These are phyloP conservation scores for Andrena cerasifolii DNA, from an alignment of 1,140 invertebrate genomes.

Conservation along the genomic window DNA sequence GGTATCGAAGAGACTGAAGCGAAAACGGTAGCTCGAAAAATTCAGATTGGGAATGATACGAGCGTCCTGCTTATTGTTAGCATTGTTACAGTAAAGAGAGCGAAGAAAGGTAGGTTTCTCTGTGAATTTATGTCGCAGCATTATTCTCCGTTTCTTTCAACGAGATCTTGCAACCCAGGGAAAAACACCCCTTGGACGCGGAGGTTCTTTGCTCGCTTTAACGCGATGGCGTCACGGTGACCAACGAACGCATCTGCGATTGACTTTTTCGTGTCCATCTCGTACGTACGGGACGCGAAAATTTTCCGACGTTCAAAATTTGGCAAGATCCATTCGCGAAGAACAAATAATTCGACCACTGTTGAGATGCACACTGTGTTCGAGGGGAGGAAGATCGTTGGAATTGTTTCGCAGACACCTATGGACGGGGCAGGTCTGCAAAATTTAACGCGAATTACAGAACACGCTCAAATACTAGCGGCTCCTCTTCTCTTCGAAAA, in stretches of 20 bases:
- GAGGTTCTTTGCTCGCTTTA: conserved; percentile 51
- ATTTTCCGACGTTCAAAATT: no score
- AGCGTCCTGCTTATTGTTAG: background rate
- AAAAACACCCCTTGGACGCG: background rate
- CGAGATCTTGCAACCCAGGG: conserved; percentile 5
- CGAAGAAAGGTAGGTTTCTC: conserved; percentile 33
- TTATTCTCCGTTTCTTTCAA: conserved; percentile 62
- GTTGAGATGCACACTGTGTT: no score
- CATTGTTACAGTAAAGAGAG: conserved; percentile 14
- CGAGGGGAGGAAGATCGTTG: no score
- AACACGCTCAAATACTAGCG: no score
- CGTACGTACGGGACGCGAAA: no score
- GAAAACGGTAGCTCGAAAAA: background rate
- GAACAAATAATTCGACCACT: no score
- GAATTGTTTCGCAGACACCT: no score
- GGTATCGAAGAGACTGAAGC: background rate
- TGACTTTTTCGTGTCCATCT: conserved; percentile 18
- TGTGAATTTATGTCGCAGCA: conserved; percentile 60
- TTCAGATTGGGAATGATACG: background rate
- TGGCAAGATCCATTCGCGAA: no score
- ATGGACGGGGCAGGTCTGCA: no score
- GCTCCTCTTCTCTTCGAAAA: no score
- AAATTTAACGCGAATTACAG: no score
- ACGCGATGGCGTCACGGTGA: conserved; percentile 67
- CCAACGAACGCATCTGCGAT: conserved; percentile 64